phyloP scores from a whole-genome alignment of 2,113 vertebrate species.

The Nothocercus nigrocapillus region DNA sequence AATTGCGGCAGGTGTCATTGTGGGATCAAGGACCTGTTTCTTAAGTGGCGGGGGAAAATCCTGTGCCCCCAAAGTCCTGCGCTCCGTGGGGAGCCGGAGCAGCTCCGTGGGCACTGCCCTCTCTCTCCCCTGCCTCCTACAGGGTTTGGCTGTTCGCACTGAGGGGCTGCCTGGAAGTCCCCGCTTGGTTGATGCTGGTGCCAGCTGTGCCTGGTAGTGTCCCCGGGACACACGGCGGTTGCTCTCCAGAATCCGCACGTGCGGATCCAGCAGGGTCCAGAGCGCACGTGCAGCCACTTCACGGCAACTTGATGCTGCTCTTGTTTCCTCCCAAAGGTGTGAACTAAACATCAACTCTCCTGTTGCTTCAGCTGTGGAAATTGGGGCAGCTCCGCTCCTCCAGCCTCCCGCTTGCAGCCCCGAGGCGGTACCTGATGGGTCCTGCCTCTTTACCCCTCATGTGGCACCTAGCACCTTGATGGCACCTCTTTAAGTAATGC shows the following conservation, averaged over 20 bases:
- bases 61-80: neutral
- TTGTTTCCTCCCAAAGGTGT: slow-evolving; percentile 7
- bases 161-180: neutral
- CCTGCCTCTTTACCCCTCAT: neutral
- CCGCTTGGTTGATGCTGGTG: rapidly evolving
- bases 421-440: neutral
- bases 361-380: neutral
- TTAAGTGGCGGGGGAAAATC: neutral
- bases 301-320: neutral
- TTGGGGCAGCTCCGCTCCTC: neutral
- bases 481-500: neutral
- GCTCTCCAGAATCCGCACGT: neutral
- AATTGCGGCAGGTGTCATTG: too few relatives aligned
- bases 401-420: neutral
- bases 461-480: neutral
- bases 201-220: rapidly evolving
- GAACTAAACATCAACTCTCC: neutral
- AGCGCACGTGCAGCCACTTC: neutral
- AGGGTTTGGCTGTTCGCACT: neutral
- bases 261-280: rapidly evolving
- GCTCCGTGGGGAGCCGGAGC: neutral
- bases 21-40: neutral
- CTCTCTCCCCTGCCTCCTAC: neutral
- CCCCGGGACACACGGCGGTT: neutral
- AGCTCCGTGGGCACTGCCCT: neutral